phyloP scores from a whole-genome alignment of 2,113 vertebrate species.

The Kryptolebias marmoratus region DNA sequence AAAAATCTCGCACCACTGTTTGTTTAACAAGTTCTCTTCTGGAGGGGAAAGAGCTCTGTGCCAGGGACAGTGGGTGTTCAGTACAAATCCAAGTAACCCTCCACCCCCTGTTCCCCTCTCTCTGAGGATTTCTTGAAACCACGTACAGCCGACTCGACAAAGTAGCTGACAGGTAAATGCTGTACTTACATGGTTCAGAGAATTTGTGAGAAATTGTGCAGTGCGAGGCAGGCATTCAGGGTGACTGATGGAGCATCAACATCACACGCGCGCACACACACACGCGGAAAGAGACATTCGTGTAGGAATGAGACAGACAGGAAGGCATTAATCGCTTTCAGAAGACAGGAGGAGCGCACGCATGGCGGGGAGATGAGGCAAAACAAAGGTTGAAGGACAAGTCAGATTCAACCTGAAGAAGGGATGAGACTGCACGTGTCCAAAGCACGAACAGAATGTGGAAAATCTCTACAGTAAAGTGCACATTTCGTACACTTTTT shows the following conservation, averaged over 20 bases:
- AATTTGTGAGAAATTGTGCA: slow-evolving; percentile 53
- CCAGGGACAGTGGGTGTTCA: slow-evolving; percentile 31
- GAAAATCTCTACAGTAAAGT: background rate
- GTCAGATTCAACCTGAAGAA: slow-evolving; percentile 14
- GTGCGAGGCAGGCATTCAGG: slow-evolving; percentile 47
- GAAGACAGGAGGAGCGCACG: slow-evolving; percentile 10
- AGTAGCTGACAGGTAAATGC: slow-evolving; percentile 68
- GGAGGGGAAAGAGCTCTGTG: slow-evolving; percentile 1
- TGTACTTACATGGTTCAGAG: slow-evolving; percentile 64
- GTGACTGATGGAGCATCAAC: slow-evolving; percentile 62
- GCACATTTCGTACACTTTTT: no score
- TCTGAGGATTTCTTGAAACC: slow-evolving; percentile 28
- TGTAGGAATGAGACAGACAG: slow-evolving; percentile 6
- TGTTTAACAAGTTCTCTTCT: slow-evolving; percentile 29
- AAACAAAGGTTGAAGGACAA: slow-evolving; percentile 42
- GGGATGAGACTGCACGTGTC: background rate
- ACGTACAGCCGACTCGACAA: slow-evolving; percentile 37
- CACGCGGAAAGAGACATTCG: slow-evolving; percentile 10
- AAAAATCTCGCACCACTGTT: background rate
- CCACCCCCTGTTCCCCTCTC: slow-evolving; percentile 15
- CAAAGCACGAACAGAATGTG: background rate
- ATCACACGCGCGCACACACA: slow-evolving; percentile 17
- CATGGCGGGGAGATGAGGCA: slow-evolving; percentile 4
- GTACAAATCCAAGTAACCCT: slow-evolving; percentile 32
- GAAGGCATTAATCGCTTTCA: slow-evolving; percentile 20